Evolutionary conservation across 2,888 invertebrate species (phyloP).

Genomic region (Plutella xylostella): DNA sequence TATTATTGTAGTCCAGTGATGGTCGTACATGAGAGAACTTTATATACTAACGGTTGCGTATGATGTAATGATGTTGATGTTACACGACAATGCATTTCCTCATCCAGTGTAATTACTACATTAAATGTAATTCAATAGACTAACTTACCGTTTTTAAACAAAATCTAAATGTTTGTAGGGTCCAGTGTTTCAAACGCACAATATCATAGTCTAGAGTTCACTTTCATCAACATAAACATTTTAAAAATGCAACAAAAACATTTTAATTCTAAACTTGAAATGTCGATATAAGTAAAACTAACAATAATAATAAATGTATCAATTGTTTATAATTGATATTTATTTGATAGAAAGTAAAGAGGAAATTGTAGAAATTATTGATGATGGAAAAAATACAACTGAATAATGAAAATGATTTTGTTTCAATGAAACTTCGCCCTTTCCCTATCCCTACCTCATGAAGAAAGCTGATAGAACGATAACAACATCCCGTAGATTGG

Average conservation of each 20-base stretch:
- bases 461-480: no score
- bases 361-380: slow-evolving; percentile 63
- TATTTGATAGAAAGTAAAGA: slow-evolving; percentile 64
- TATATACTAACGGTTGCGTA: slow-evolving; percentile 42
- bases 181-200: slow-evolving; percentile 69
- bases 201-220: slow-evolving; percentile 65
- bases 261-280: slow-evolving; percentile 57
- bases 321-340: slow-evolving; percentile 67
- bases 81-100: slow-evolving; percentile 53
- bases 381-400: slow-evolving; percentile 66
- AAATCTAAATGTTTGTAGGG: slow-evolving; percentile 69
- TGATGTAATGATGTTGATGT: slow-evolving; percentile 35
- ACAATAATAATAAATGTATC: slow-evolving; percentile 59
- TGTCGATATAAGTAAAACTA: slow-evolving; percentile 63
- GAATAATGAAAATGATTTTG: slow-evolving; percentile 47
- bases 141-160: slow-evolving; percentile 51
- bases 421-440: slow-evolving; percentile 28
- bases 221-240: slow-evolving; percentile 54
- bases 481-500: no score
- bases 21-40: slow-evolving; percentile 30
- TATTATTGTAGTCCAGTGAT: slow-evolving; percentile 43
- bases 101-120: slow-evolving; percentile 61
- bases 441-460: background rate
- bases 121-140: slow-evolving; percentile 62
- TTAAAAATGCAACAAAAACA: slow-evolving; percentile 50